Conservation (phyloP, 2,797 vertebrate genomes). For the Urosaurus nigricauda region DNA sequence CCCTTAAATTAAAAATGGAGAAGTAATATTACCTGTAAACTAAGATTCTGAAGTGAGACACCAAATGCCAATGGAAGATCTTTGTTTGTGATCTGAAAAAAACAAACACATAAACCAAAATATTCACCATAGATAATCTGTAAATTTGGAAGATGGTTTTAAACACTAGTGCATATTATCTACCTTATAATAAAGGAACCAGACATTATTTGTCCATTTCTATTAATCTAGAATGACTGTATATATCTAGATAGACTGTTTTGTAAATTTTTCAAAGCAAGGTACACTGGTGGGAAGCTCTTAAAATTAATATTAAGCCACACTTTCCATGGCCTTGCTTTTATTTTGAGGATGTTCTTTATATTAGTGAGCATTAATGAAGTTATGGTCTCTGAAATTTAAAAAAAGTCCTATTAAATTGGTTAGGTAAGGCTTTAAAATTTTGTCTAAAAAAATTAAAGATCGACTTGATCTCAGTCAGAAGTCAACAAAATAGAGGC, state of each 20-base stretch:
- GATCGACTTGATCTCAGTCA: background rate
- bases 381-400: background rate
- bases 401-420: background rate
- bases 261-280: background rate
- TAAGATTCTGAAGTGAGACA: constrained; percentile 95
- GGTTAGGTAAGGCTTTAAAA: background rate
- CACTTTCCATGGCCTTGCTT: background rate
- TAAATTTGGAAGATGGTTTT: background rate
- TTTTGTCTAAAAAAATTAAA: background rate
- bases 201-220: background rate
- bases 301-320: background rate
- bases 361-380: background rate
- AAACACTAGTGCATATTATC: background rate
- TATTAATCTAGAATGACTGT: background rate
- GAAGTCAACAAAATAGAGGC: background rate
- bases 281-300: background rate
- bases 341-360: background rate
- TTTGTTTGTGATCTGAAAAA: constrained; percentile 90
- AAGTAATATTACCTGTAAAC: constrained; percentile 87
- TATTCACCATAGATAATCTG: background rate
- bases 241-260: background rate
- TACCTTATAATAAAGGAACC: background rate
- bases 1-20: background rate
- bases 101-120: constrained; percentile 23
- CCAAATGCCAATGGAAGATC: constrained; percentile 93